Conservation (phyloP, 2,888 invertebrate species). For the Drosophila mettleri region DNA sequence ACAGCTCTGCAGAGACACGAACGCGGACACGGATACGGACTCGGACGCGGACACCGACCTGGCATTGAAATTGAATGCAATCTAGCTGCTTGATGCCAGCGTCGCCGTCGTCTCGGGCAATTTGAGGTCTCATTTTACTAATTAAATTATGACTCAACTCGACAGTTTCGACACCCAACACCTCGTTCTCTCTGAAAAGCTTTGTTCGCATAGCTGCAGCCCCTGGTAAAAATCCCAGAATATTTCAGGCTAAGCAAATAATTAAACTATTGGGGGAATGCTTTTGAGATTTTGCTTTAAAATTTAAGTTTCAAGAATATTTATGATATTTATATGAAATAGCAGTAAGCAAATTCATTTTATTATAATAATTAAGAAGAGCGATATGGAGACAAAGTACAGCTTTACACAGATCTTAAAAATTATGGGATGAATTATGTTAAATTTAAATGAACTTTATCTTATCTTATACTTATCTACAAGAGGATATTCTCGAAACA, state of each 20-base stretch:
- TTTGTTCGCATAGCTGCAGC: constrained; percentile 18
- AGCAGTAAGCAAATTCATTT: not conserved
- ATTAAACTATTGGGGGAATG: constrained; percentile 3
- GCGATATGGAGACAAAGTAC: too few relatives aligned
- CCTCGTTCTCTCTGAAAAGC: constrained; percentile 31
- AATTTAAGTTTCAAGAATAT: not conserved
- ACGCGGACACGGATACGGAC: constrained; percentile 21
- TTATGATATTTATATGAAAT: not conserved
- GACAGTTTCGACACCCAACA: constrained; percentile 62
- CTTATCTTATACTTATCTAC: not conserved
- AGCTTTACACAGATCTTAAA: too few relatives aligned
- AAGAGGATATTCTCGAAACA: not conserved
- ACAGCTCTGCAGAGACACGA: constrained; percentile 17
- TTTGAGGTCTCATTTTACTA: constrained; percentile 81
- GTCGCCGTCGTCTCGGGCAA: constrained; percentile 46
- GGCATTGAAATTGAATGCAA: constrained; percentile 65
- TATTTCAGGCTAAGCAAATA: constrained; percentile 12
- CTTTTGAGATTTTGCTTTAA: not conserved
- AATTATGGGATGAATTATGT: not conserved
- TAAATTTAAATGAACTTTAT: not conserved
- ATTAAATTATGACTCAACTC: constrained; percentile 74
- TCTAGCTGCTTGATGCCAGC: constrained; percentile 39
- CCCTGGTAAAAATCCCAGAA: constrained; percentile 2
- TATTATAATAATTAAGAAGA: not conserved
- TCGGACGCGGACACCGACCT: constrained; percentile 24